Evolutionary conservation across 1,140 invertebrate genomes (phyloP), one percentile per base, ranked within the genome.

Genomic region (Lepidurus packardi): DNA sequence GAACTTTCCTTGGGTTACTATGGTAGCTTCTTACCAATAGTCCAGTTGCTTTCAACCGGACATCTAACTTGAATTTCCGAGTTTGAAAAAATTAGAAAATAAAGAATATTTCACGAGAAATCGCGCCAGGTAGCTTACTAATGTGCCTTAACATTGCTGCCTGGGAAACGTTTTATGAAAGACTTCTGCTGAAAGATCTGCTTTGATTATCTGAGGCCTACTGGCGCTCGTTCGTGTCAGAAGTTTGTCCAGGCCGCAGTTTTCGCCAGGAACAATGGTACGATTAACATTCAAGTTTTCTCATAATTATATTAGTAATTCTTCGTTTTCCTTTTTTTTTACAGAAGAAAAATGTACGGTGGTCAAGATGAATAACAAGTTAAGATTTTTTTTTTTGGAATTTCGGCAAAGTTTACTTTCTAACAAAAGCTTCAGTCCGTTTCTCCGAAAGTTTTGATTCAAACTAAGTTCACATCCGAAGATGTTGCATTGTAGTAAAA

Each of bases 131-230:
- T 65, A 65, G 21, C 21, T n/a, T 65, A 65, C 34, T 34, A 34
- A 34, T 4, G 34, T 34, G 3, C 34, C 34, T 4, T 65, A 65
- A 65, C 53, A 21, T 65, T 9, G 53, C 53, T 65, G 53, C 21
- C 53, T 65, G 13, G 53, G 53, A 65, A 65, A 65, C n/a, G 53
- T 65, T 65, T n/a, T 65, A 1, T 65, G 53, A 21, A 65, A 7
- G 53, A 21, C 53, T 65, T 7, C 21, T 65, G 53, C 13, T 65
- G 53, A 21, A 65, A 16, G 21, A 65, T 21, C 10, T 7, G 53
- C 53, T 65, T 65, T 65, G 53, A 65, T 65, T 65, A 65, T n/a
- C 53, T 65, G 53, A 21, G 53, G 53, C 6, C 8, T n/a, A n/a
- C n/a, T 65, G 7, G 16, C 13, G 13, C 53, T 65, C 53, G 21